Conservation (phyloP, 1,140 invertebrate species). For the Drosophila asahinai region DNA sequence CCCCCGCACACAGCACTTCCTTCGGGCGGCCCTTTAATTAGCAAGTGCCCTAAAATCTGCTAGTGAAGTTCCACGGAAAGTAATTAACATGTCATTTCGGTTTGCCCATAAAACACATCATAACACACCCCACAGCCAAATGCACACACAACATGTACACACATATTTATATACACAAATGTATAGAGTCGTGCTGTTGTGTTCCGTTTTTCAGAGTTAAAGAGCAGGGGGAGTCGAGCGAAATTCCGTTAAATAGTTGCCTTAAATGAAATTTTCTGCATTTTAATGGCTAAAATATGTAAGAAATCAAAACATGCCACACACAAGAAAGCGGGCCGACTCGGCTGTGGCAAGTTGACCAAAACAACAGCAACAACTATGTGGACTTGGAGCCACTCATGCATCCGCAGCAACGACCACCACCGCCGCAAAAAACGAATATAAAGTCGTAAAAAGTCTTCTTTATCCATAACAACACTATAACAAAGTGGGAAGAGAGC, state of each 20-base stretch:
- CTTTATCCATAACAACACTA: slow-evolving; percentile 32
- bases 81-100: slow-evolving; percentile 67
- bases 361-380: slow-evolving; percentile 20
- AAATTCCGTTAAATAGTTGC: slow-evolving; percentile 56
- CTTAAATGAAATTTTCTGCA: slow-evolving; percentile 48
- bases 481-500: slow-evolving; percentile 13
- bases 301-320: slow-evolving; percentile 61
- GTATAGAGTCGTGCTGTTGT: slow-evolving; percentile 17
- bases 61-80: slow-evolving; percentile 50
- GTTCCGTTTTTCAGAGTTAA: slow-evolving; percentile 19
- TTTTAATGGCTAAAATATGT: slow-evolving; percentile 70
- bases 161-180: not conserved
- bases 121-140: slow-evolving; percentile 1
- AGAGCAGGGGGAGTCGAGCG: not conserved
- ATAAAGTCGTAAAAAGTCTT: slow-evolving; percentile 35
- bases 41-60: slow-evolving; percentile 29
- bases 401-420: slow-evolving; percentile 15
- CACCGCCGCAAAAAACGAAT: slow-evolving; percentile 30
- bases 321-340: slow-evolving; percentile 20
- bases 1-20: slow-evolving; percentile 10
- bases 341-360: slow-evolving; percentile 28
- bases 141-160: not conserved
- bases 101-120: slow-evolving; percentile 45
- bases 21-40: slow-evolving; percentile 19
- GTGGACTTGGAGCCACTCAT: slow-evolving; percentile 19